Conservation (phyloP, 2,888 invertebrate genomes). For the Lottia scabra region DNA sequence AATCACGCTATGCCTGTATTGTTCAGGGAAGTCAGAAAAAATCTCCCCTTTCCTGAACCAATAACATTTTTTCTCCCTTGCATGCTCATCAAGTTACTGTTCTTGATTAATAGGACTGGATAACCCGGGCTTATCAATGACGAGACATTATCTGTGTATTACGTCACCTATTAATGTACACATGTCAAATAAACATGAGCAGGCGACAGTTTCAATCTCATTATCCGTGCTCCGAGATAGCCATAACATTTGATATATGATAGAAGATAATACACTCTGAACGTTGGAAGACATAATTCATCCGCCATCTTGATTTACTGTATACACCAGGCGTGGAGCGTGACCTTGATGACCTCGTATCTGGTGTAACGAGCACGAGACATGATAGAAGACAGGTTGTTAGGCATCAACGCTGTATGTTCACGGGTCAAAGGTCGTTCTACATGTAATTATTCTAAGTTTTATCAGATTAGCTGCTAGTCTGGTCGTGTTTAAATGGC, state of each 20-base stretch:
- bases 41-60: too few species aligned
- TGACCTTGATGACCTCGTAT: neutral
- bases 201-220: neutral
- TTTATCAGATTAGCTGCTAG: too few species aligned
- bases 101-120: too few species aligned
- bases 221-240: neutral
- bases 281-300: neutral
- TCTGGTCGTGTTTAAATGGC: too few species aligned
- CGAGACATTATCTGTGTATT: neutral
- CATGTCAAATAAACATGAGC: neutral
- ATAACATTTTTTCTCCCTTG: too few species aligned
- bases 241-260: neutral
- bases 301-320: neutral
- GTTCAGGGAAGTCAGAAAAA: too few species aligned
- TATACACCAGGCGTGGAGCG: neutral
- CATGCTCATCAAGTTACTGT: too few species aligned
- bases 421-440: neutral
- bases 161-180: neutral
- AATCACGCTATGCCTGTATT: too few species aligned
- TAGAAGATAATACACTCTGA: neutral
- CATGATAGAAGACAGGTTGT: constrained; percentile 1
- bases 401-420: neutral
- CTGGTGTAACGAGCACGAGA: constrained; percentile 1
- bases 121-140: too few species aligned
- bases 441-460: too few species aligned